A percentile compares a stretch with the other conserved stretches of the same genome.
phyloP scores from a whole-genome alignment of 2,797 vertebrate genomes.

The Buphagus erythrorhynchus region DNA sequence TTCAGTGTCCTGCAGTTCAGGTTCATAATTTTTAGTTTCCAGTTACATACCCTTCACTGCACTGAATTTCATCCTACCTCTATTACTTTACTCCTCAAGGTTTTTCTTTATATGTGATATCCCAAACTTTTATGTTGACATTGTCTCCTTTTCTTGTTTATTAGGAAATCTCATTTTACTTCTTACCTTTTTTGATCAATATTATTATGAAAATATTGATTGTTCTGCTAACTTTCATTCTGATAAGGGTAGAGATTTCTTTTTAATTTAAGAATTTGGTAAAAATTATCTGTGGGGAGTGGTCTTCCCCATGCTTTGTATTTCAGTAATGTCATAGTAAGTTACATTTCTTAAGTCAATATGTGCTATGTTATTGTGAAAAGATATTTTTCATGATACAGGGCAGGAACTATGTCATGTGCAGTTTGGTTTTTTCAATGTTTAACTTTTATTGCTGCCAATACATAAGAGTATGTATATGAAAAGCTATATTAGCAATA shows the following conservation, averaged over 20 bases:
- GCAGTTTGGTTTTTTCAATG: conserved; percentile 14
- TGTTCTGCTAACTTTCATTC: not conserved
- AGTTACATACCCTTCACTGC: not conserved
- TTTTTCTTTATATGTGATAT: not conserved
- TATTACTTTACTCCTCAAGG: not conserved
- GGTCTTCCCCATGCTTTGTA: not conserved
- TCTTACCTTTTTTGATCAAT: not conserved
- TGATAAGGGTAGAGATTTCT: not conserved
- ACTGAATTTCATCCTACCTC: not conserved
- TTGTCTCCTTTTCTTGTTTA: not conserved
- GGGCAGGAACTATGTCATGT: conserved; percentile 11
- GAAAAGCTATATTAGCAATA: conserved; percentile 72
- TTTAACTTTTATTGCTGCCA: conserved; percentile 53
- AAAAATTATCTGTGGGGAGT: not conserved
- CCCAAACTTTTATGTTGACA: not conserved
- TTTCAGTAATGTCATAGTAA: not conserved
- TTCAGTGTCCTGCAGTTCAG: not conserved
- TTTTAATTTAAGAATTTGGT: not conserved
- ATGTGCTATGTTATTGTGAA: not conserved
- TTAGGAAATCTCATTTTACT: not conserved
- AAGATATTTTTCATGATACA: not conserved
- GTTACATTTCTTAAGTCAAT: not conserved
- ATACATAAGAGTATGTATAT: conserved; percentile 20
- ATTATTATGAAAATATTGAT: not conserved
- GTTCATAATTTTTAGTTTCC: not conserved